These are phyloP conservation scores for Caprella mutica DNA, from an alignment of 2,888 invertebrate genomes.

Conservation along the genomic window DNA sequence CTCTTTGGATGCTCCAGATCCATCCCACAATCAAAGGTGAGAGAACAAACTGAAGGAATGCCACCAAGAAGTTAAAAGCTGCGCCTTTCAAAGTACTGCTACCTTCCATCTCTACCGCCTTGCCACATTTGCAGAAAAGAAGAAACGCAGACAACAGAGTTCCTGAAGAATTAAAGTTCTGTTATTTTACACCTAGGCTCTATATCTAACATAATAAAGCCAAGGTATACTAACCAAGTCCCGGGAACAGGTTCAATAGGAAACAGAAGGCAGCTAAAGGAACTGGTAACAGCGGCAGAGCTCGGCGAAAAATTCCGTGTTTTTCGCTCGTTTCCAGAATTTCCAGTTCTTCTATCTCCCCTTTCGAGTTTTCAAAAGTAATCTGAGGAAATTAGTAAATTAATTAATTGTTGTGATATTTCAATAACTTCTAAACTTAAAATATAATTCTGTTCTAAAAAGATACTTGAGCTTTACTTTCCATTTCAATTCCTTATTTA, in stretches of 20 bases:
- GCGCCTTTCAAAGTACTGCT: not conserved
- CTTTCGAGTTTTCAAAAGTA: conserved; percentile 21
- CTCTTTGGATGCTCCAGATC: conserved; percentile 45
- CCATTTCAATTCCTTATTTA: too few species aligned
- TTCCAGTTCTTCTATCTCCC: conserved; percentile 20
- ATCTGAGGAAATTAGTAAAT: too few species aligned
- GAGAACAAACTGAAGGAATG: conserved; percentile 43
- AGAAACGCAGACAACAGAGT: conserved; percentile 16
- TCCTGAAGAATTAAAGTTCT: conserved; percentile 5
- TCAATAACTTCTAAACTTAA: too few species aligned
- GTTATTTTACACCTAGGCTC: not conserved
- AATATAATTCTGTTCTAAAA: too few species aligned
- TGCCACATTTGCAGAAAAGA: conserved; percentile 12
- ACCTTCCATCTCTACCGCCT: conserved; percentile 3
- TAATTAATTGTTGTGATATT: too few species aligned
- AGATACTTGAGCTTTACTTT: too few species aligned
- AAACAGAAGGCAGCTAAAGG: conserved; percentile 40
- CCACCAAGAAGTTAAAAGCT: conserved; percentile 39
- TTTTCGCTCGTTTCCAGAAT: conserved; percentile 25
- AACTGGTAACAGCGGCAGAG: conserved; percentile 43
- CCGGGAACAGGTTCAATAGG: conserved; percentile 38
- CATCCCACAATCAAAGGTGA: conserved; percentile 45
- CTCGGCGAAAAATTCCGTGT: conserved; percentile 19
- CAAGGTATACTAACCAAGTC: conserved; percentile 28
- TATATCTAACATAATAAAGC: not conserved